These are phyloP conservation scores for Rhinolophus sinicus DNA, from an alignment of 2,113 vertebrate species.

Conservation along the genomic window DNA sequence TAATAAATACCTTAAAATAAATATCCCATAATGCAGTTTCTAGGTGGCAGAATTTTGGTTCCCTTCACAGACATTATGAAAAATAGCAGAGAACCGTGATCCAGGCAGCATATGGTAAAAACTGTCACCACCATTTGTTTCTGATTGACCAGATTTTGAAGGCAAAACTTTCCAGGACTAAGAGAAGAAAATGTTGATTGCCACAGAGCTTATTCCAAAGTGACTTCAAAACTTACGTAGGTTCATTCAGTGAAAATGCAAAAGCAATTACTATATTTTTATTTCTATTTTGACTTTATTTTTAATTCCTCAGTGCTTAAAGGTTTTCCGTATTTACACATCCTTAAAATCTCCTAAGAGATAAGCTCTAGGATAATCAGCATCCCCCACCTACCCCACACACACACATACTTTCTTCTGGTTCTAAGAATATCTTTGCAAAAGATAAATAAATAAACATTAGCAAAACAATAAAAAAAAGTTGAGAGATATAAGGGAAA, in stretches of 20 bases:
- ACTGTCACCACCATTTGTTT: background rate
- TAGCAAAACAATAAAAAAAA: background rate
- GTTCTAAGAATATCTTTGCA: conserved; percentile 1
- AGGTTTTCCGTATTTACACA: background rate
- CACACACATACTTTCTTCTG: background rate
- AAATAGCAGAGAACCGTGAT: background rate
- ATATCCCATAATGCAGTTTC: too few species aligned
- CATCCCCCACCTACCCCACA: background rate
- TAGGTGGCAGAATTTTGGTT: too few species aligned
- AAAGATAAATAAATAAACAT: background rate
- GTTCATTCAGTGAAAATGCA: background rate
- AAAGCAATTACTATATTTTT: background rate
- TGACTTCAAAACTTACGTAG: background rate
- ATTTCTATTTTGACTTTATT: background rate
- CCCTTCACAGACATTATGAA: background rate
- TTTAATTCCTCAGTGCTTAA: background rate
- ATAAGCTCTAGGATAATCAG: background rate
- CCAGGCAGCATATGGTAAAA: background rate
- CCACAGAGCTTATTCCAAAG: background rate
- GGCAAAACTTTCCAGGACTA: background rate
- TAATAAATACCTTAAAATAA: too few species aligned
- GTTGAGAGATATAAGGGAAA: background rate
- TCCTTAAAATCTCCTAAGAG: background rate
- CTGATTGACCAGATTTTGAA: background rate
- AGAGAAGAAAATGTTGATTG: background rate